A percentile compares a stretch with the other conserved stretches of the same genome.
Evolutionary conservation across 2,888 invertebrate species (phyloP).

Genomic region (Lordiphosa andalusiaca): DNA sequence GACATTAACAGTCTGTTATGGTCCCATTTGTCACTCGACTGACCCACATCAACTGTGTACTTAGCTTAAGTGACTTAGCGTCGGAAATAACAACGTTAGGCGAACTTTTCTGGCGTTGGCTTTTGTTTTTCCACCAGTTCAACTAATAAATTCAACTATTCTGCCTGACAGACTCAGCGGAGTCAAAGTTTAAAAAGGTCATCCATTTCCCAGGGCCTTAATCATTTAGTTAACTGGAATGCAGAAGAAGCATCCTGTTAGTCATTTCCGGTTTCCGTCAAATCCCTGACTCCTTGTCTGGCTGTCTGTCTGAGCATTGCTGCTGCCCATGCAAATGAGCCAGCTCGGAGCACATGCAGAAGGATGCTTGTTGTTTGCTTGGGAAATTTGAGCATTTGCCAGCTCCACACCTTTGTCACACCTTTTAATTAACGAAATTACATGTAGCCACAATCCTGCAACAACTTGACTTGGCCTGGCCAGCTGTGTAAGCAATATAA

Average conservation of each 20-base stretch:
- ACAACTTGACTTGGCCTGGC: slow-evolving; percentile 10
- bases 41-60: too few species aligned
- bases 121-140: background rate
- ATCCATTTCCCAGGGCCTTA: too few species aligned
- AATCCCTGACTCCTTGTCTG: slow-evolving; percentile 13
- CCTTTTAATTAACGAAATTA: slow-evolving; percentile 73
- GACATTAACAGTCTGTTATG: too few species aligned
- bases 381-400: slow-evolving; percentile 29
- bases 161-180: too few species aligned
- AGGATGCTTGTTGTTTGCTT: slow-evolving; percentile 28
- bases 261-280: slow-evolving; percentile 1
- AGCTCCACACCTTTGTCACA: slow-evolving; percentile 44
- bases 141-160: background rate
- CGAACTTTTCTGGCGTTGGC: too few species aligned
- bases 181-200: too few species aligned
- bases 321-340: slow-evolving; percentile 17
- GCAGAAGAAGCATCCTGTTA: slow-evolving; percentile 9
- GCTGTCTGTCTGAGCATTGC: slow-evolving; percentile 20
- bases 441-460: slow-evolving; percentile 18
- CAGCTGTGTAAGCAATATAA: slow-evolving; percentile 9
- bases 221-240: slow-evolving; percentile 1
- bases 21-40: too few species aligned
- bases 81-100: too few species aligned
- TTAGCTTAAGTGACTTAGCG: too few species aligned
- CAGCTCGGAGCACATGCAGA: background rate